Evolutionary conservation across 92 coral and sea anemone species (phyloP).

Genomic region (Epizoanthus illoricatus): DNA sequence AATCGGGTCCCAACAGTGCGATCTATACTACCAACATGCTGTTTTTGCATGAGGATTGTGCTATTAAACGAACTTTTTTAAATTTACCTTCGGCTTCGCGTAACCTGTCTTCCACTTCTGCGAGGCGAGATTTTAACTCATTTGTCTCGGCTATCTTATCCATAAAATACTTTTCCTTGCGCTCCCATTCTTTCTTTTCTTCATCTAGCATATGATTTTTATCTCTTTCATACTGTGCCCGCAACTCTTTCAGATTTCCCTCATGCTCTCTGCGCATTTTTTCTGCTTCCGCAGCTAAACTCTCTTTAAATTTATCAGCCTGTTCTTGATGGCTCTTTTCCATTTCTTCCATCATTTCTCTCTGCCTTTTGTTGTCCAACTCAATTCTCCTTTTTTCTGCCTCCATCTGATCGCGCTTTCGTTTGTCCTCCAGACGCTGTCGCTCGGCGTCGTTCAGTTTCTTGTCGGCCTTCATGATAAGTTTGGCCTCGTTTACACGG

Average conservation of each 20-base stretch:
- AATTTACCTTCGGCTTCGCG: neutral
- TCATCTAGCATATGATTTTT: neutral
- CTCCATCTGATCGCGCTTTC: neutral
- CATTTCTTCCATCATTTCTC: neutral
- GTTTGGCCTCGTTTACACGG: conserved; percentile 6
- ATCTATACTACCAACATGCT: no score
- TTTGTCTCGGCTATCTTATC: neutral
- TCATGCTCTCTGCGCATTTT: neutral
- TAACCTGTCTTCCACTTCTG: neutral
- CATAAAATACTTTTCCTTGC: neutral
- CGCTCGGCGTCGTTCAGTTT: neutral
- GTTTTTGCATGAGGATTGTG: no score
- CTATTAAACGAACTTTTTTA: neutral
- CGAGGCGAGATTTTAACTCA: neutral
- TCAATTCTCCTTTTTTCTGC: neutral
- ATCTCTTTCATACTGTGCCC: neutral
- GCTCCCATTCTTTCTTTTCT: neutral
- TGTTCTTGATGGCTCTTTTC: neutral
- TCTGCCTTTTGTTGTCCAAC: neutral
- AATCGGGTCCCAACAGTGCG: no score
- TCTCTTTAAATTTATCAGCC: neutral
- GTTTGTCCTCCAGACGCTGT: neutral
- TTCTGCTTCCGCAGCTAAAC: neutral
- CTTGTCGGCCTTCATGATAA: conserved; percentile 10
- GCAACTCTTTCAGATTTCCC: neutral